Base-by-base conservation (phyloP, 53 echinoderm and acorn worm species). In the Apostichopus leukothele region DNA sequence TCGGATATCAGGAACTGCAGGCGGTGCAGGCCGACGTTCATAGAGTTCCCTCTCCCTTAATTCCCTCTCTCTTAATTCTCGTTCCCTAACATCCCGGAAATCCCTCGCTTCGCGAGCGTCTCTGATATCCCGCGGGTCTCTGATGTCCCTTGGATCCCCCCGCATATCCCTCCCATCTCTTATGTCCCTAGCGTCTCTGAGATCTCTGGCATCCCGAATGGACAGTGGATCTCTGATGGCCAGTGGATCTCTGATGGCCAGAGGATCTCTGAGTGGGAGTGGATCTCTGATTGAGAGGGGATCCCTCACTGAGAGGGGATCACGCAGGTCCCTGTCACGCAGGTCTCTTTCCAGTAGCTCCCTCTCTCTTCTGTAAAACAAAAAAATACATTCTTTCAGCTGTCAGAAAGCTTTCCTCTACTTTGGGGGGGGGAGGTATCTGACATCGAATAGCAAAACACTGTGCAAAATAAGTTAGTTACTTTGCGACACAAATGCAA, bases 261-360 rank as follows among this genome's bases (percentile, higher is more conserved):
- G 77, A 1, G 77, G 50, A 8, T 76, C 77, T 16, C 77, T 50
- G 8, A 27, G 5, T 7, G 12, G 7, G 18, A 71, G 77, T 27
- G 77, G 77, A 52, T 76, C 77, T 27, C 77, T 39, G 77, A 75
- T 13, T 16, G 23, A 16, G 5, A 39, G 77, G 11, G 77, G 26
- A 52, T 76, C 77, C 77, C 77, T 27, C 11, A 71, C 6, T 16
- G 71, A 14, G 1, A 76, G 77, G 52, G 77, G 39, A 52, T 76
- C 77, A 12, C 77, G 52, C 74, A 51, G 12, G 7, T 86, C 87
- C 53, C 88, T 74, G 7, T 75, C 75, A 16, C 75, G 75, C 52
- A 74, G 60, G 75, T 88, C 88, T 7, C 88, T 73, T 21, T 88
- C 88, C 14, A 88, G 83, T 4, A 88, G 52, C 25, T 91, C 91